Conservation (phyloP, 2,888 invertebrate genomes). For the Synergus laeviventris region DNA sequence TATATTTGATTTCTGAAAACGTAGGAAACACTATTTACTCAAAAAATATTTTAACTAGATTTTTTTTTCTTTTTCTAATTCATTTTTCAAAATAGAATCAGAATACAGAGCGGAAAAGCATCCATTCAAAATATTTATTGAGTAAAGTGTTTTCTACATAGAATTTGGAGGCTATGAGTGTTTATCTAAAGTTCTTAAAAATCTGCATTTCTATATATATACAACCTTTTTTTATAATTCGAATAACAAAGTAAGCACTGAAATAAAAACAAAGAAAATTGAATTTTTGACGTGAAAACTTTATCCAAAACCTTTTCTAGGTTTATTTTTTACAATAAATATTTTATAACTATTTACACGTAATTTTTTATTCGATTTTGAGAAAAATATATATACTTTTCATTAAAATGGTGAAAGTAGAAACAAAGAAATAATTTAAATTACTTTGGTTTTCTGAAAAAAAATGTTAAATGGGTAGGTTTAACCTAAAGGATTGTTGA, state of each 20-base stretch:
- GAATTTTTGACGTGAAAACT: not conserved
- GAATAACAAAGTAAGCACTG: not conserved
- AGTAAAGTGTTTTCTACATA: too few relatives aligned
- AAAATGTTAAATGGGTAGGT: conserved; percentile 53
- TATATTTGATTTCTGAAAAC: too few relatives aligned
- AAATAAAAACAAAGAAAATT: conserved; percentile 22
- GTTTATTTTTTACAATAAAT: not conserved
- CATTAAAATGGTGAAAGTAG: not conserved
- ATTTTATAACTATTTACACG: not conserved
- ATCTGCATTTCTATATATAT: not conserved
- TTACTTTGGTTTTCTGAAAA: not conserved
- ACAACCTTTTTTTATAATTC: not conserved
- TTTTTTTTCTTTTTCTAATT: too few relatives aligned
- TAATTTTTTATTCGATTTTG: not conserved
- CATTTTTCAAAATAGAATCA: too few relatives aligned
- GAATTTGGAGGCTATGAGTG: too few relatives aligned
- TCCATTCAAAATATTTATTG: too few relatives aligned
- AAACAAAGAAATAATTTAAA: not conserved
- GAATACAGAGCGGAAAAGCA: too few relatives aligned
- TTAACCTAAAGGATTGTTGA: conserved; percentile 22
- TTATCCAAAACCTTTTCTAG: not conserved
- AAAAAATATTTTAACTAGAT: too few relatives aligned
- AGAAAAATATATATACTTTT: not conserved
- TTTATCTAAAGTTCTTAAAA: not conserved
- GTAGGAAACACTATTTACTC: too few relatives aligned